Evolutionary conservation across 1,140 invertebrate species (phyloP).

Genomic region (Micrasema minimum): DNA sequence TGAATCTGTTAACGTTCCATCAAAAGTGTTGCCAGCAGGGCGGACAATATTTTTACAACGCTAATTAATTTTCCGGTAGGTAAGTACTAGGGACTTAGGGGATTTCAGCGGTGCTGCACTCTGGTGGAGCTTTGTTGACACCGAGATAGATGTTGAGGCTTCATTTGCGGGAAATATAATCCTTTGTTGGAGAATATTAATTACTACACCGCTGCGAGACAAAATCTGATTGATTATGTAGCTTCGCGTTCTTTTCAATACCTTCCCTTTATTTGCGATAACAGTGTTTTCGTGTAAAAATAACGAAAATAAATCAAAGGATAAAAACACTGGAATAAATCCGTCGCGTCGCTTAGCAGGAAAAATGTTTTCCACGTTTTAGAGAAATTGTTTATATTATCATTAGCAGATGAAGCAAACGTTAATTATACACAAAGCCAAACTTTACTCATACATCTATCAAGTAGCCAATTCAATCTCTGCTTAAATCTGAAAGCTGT

Average conservation of each 20-base stretch:
- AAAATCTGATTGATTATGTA: constrained; percentile 27
- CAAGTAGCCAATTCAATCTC: too few relatives aligned
- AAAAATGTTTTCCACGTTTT: too few relatives aligned
- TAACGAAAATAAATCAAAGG: too few relatives aligned
- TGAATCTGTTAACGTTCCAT: constrained; percentile 15
- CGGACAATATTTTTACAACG: constrained; percentile 15
- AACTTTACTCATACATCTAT: too few relatives aligned
- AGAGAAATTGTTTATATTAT: too few relatives aligned
- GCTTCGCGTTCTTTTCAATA: too few relatives aligned
- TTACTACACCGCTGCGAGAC: constrained; percentile 8
- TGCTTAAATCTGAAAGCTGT: too few relatives aligned
- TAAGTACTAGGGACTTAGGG: too few relatives aligned
- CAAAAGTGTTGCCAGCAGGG: constrained; percentile 2
- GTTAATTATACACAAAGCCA: too few relatives aligned
- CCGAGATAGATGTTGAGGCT: constrained; percentile 29
- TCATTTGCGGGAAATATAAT: constrained; percentile 29
- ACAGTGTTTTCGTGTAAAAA: constrained; percentile 1
- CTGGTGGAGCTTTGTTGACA: constrained; percentile 5
- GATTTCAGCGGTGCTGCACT: constrained; percentile 21
- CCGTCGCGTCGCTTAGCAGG: too few relatives aligned
- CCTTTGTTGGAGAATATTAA: constrained; percentile 23
- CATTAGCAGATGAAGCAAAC: too few relatives aligned
- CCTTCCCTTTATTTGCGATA: neutral
- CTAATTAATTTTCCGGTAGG: constrained; percentile 12
- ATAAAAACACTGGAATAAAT: too few relatives aligned